Evolutionary conservation across 2,113 vertebrate species (phyloP).

Genomic region (Microtus montanus): DNA sequence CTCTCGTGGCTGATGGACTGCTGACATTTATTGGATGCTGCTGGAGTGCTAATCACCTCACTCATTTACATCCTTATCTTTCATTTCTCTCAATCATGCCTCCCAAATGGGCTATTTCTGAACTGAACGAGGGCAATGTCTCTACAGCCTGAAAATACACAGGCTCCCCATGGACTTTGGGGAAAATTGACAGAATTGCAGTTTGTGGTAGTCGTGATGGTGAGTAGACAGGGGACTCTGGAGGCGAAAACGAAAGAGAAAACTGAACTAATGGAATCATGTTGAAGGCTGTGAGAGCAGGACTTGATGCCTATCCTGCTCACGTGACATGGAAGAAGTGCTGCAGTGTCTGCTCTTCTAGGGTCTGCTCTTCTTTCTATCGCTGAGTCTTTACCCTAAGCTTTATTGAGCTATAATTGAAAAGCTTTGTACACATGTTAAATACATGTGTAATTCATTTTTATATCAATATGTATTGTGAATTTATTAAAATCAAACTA

Average conservation of each 20-base stretch:
- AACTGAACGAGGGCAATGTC: neutral
- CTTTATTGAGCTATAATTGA: neutral
- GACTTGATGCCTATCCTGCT: neutral
- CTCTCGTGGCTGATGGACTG: conserved; percentile 56
- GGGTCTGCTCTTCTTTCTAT: neutral
- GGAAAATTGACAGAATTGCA: neutral
- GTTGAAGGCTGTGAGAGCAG: neutral
- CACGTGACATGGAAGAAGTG: neutral
- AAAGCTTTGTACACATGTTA: neutral
- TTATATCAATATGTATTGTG: neutral
- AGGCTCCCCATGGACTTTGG: neutral
- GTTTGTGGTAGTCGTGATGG: neutral
- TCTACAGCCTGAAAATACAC: neutral
- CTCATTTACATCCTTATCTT: conserved; percentile 73
- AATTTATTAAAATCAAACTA: neutral
- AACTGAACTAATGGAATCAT: neutral
- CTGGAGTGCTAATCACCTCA: conserved; percentile 74
- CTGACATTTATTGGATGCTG: conserved; percentile 72
- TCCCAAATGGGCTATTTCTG: neutral
- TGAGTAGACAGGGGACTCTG: neutral
- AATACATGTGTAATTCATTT: neutral
- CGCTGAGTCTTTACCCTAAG: neutral
- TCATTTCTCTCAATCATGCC: conserved; percentile 41
- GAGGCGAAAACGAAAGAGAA: no score
- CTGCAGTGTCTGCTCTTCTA: neutral